Percentiles rank a stretch among this genome's conserved stretches.
Conservation (phyloP, 1,140 invertebrate species). For the Stegodyphus mimosarum region DNA sequence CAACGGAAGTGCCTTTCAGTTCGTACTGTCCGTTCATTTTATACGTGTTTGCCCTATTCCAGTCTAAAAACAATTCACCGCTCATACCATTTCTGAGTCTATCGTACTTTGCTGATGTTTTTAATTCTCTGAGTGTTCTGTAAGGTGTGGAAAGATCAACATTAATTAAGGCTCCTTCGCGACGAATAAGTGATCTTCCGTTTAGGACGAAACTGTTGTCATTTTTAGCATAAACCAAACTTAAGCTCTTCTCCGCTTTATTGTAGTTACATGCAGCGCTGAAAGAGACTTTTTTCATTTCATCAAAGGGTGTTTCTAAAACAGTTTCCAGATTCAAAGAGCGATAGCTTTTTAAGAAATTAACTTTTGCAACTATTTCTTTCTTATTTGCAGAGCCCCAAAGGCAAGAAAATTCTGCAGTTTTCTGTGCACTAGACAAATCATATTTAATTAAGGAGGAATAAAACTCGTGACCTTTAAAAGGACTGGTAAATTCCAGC, state of each 20-base stretch:
- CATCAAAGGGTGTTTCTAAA: slow-evolving; percentile 26
- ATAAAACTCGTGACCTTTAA: slow-evolving; percentile 34
- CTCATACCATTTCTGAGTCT: slow-evolving; percentile 1
- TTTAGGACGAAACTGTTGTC: slow-evolving; percentile 2
- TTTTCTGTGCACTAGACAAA: slow-evolving; percentile 8
- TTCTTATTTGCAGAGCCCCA: slow-evolving; percentile 42
- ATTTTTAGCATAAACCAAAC: slow-evolving; percentile 12
- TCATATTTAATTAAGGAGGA: slow-evolving; percentile 40
- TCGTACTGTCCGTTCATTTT: slow-evolving; percentile 6
- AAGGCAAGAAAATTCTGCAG: slow-evolving; percentile 14
- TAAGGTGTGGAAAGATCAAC: slow-evolving; percentile 28
- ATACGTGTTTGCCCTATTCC: slow-evolving; percentile 17
- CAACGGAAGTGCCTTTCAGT: not conserved
- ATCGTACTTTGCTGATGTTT: slow-evolving; percentile 19
- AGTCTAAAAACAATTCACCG: not conserved
- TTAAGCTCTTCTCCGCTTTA: not conserved
- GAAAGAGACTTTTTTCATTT: slow-evolving; percentile 1
- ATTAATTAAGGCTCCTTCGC: not conserved
- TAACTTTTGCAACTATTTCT: slow-evolving; percentile 27
- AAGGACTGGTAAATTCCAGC: slow-evolving; percentile 28
- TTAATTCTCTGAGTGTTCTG: slow-evolving; percentile 4
- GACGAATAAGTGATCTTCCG: not conserved
- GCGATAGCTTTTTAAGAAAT: not conserved
- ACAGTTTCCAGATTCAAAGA: not conserved
- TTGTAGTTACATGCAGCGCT: not conserved